These are phyloP conservation scores for Blastomussa wellsi DNA, from an alignment of 92 coral and sea anemone genomes.

Conservation along the genomic window DNA sequence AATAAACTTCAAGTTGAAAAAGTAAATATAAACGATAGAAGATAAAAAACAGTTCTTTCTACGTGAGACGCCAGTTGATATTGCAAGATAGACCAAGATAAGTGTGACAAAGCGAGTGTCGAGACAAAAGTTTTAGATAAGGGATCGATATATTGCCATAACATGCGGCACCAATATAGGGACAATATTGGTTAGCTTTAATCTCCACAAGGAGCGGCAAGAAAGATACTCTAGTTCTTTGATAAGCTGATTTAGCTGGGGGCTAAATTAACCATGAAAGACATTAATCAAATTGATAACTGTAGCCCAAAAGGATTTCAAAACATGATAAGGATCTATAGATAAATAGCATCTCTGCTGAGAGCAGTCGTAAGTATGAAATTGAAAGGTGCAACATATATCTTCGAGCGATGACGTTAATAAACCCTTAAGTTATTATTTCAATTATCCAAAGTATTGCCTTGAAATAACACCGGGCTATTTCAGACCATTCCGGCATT, in stretches of 20 bases:
- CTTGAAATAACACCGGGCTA: background rate
- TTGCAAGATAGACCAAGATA: no score
- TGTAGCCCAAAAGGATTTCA: background rate
- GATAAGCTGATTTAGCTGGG: background rate
- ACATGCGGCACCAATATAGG: background rate
- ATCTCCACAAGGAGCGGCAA: background rate
- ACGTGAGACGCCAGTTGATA: background rate
- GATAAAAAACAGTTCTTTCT: background rate
- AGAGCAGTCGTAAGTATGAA: background rate
- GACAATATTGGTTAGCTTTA: background rate
- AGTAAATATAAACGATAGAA: background rate
- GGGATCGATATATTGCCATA: background rate
- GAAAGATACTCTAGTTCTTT: background rate
- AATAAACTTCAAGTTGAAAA: background rate
- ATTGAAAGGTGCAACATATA: background rate
- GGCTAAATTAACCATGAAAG: background rate
- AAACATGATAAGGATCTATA: background rate
- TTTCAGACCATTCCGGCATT: background rate
- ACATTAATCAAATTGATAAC: background rate
- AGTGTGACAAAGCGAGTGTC: background rate
- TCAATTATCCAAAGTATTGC: background rate
- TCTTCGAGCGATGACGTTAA: conserved; percentile 9
- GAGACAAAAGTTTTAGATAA: background rate
- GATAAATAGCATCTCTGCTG: no score
- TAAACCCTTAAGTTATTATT: background rate